Evolutionary conservation across 2,797 vertebrate genomes (phyloP).

Genomic region (Pseudochirops corinnae): DNA sequence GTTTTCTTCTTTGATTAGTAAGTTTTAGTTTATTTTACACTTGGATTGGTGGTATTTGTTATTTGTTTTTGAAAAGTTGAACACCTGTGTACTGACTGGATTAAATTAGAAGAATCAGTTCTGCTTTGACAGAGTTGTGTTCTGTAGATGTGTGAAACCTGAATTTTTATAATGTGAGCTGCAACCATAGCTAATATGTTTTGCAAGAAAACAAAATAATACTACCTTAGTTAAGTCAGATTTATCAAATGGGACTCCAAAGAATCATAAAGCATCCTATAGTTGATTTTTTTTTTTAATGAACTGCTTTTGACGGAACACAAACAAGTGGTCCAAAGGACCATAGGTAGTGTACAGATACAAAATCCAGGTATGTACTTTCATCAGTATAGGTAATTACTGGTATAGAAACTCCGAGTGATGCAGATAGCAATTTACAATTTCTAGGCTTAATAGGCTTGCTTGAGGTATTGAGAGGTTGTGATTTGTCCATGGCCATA

Average conservation of each 20-base stretch:
- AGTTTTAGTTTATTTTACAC: not conserved
- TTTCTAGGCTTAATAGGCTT: not conserved
- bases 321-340: not conserved
- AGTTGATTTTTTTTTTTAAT: not conserved
- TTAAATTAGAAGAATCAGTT: not conserved
- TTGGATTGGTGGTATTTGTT: not conserved
- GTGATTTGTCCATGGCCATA: not conserved
- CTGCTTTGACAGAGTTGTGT: not conserved
- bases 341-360: not conserved
- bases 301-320: not conserved
- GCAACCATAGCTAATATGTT: not conserved
- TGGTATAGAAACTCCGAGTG: not conserved
- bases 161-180: not conserved
- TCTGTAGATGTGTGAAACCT: not conserved
- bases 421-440: not conserved
- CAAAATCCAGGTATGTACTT: not conserved
- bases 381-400: not conserved
- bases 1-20: not conserved
- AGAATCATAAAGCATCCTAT: not conserved
- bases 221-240: not conserved
- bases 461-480: not conserved
- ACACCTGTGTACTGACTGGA: not conserved
- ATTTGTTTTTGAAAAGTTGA: not conserved
- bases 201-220: not conserved
- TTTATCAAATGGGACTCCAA: not conserved